These are phyloP conservation scores for Artibeus lituratus DNA, from an alignment of 2,797 vertebrate genomes.

Conservation along the genomic window DNA sequence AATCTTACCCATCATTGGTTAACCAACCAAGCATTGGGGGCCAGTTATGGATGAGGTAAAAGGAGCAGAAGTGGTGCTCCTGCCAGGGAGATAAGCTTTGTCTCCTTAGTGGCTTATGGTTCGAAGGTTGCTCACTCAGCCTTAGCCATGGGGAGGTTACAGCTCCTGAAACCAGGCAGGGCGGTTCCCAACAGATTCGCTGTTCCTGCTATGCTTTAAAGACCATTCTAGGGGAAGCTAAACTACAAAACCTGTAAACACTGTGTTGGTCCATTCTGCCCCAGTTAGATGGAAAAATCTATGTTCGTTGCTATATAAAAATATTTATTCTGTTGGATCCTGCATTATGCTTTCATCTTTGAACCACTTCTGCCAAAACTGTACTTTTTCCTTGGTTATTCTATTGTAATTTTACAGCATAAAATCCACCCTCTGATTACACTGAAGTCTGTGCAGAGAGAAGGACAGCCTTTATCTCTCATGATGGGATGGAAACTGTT, in stretches of 20 bases:
- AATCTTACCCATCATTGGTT: too few species aligned
- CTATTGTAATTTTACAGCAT: slow-evolving; percentile 8
- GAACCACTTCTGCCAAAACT: slow-evolving; percentile 5
- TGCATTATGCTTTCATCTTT: slow-evolving; percentile 13
- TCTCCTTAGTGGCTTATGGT: too few species aligned
- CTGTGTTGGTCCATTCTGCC: neutral
- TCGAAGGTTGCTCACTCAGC: too few species aligned
- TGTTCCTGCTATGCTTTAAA: neutral
- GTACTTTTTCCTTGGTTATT: slow-evolving; percentile 26
- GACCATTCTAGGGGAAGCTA: neutral
- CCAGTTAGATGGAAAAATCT: slow-evolving; percentile 31
- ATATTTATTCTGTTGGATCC: neutral
- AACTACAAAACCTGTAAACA: neutral
- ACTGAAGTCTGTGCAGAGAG: neutral
- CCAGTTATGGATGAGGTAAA: too few species aligned
- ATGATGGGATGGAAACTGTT: slow-evolving; percentile 61
- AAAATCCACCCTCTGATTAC: slow-evolving; percentile 35
- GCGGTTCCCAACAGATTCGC: neutral
- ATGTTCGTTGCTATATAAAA: slow-evolving; percentile 33
- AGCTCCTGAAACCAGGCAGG: too few species aligned
- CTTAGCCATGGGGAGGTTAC: too few species aligned
- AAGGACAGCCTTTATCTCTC: neutral
- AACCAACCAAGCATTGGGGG: too few species aligned
- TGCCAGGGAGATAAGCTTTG: too few species aligned
- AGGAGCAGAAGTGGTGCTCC: too few species aligned